Evolutionary conservation across 2,888 invertebrate genomes (phyloP), one percentile per base, ranked within the genome.

Genomic region (Drosophila maculinotata): DNA sequence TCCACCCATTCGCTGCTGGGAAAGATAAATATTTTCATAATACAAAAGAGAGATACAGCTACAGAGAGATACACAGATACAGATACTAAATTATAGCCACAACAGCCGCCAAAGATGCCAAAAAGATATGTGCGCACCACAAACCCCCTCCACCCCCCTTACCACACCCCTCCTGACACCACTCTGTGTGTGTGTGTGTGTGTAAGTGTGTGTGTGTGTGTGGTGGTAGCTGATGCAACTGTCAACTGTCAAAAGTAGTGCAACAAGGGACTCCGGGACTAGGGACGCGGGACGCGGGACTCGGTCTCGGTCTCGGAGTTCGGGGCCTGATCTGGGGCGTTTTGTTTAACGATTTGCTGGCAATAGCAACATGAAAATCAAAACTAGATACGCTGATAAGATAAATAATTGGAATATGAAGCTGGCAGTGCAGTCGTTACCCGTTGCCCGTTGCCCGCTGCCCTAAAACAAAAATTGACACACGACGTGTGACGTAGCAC

Each of bases 331-430:
- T 9, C 57, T 51, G 31, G 47, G 54, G 64, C 31, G 66, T 52
- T 52, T 20, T 69, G 47, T 58, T 60, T 28, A 54, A 65, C 76
- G 79, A 62, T 82, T 69, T 60, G 41, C 45, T 38, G 31, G 54
- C 42, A 47, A 28, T 38, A 17, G 33, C 47, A 52, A 42, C 59
- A 67, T 56, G 72, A 60, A 75, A 75, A 75, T 75, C 76, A 69
- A 71, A 86, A 78, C 72, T 68, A 66, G 85, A 82, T 84, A 76
- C 65, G 60, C 79, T 42, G 83, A 83, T 83, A 83, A 83, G 83
- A 83, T 87, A 85, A 83, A 83, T 83, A 85, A 79, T 79, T 83
- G 87, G 83, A 83, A 83, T 85, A 87, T 87, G 86, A 83, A 70
- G 77, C 82, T 86, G 82, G 39, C 56, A 36, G 62, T 10, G 56